Evolutionary conservation across 1,140 invertebrate species (phyloP), one percentile per base, ranked within the genome.

Genomic region (Tenebrio molitor): DNA sequence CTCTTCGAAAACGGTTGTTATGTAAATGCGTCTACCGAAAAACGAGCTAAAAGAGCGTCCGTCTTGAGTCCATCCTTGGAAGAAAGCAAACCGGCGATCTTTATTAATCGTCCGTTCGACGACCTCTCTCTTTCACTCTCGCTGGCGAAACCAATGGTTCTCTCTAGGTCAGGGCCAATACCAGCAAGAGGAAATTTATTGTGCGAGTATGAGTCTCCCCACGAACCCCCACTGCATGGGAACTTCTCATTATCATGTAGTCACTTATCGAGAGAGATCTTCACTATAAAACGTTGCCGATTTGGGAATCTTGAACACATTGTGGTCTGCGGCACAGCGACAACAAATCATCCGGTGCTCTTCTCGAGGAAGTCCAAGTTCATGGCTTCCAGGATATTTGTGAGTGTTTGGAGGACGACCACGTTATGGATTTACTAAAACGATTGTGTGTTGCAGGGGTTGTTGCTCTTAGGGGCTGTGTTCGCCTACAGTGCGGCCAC

Each of bases 341-440:
- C 73, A 73, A 65, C 23, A 46, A 21, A 19, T 53, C 69, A 72
- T 74, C 66, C 46, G 64, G 66, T 69, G 50, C 50, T 67, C 21
- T 21, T 67, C 23, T 69, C 36, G 71, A 34, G 58, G 71, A 71
- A 76, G 74, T 74, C 71, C 33, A 72, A 21, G 70, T 64, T 42
- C 5, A 81, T 81, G 80, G 74, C 80, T 79, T 81, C 78, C 72
- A 78, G 77, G 65, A 39, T 77, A 44, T 63, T 80, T 65, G 80
- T 81, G 75, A 81, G 79, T 81, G 46, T 25, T 33, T 2, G 21
- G 19, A 17, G 44, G 8, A 50, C n/a, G 25, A 68, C 15, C 10
- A n/a, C 3, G 2, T 10, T 6, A n/a, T 1, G 6, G 10, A 0
- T 15, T 42, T 50, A 29, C 44, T 42, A 58, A 58, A 50, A 29